Base-by-base conservation (phyloP, 2,113 vertebrate genomes). In the Salvelinus alpinus region DNA sequence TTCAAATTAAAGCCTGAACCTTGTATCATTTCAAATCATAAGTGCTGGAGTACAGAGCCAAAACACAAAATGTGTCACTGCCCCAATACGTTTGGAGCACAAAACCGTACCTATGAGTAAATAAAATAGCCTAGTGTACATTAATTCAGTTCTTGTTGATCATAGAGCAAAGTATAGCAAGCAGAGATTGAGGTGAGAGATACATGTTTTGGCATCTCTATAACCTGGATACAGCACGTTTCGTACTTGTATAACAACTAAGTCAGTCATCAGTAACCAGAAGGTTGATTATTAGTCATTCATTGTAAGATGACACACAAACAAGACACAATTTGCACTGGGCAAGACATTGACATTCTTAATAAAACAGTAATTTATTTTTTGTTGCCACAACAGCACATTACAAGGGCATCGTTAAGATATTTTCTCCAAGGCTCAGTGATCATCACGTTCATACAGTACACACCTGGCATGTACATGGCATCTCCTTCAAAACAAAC, bases 361-460 rank as follows among this genome's bases (percentile, higher is more conserved):
- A 89, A 90, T 91, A 90, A 90, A 93, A 92, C 86, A 86, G 90
- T 90, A 84, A 91, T 92, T 93, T 92, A 91, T 44, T 44, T 93
- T 54, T 89, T 83, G 16, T 82, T 68, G 81, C 90, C 78, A 88
- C 82, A 90, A 92, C 88, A 92, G 89, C 89, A 93, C 91, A 92
- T 91, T 91, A 89, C 90, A 91, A 88, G 91, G 90, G 87, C 86
- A 88, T 79, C 71, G 59, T 81, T 88, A 91, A 88, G 87, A 91
- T 89, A 87, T 88, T 87, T 88, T 89, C 82, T 90, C 90, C 31
- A 89, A 93, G 92, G 92, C 92, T 93, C 92, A 93, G 91, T 91
- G 88, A 93, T 92, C 86, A 54, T 54, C 5, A 92, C 91, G 86
- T 89, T 88, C 90, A 90, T 86, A 90, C 86, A 88, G 88, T 91